Evolutionary conservation across 2,888 invertebrate species (phyloP).

Genomic region (Ormyrus nitidulus): DNA sequence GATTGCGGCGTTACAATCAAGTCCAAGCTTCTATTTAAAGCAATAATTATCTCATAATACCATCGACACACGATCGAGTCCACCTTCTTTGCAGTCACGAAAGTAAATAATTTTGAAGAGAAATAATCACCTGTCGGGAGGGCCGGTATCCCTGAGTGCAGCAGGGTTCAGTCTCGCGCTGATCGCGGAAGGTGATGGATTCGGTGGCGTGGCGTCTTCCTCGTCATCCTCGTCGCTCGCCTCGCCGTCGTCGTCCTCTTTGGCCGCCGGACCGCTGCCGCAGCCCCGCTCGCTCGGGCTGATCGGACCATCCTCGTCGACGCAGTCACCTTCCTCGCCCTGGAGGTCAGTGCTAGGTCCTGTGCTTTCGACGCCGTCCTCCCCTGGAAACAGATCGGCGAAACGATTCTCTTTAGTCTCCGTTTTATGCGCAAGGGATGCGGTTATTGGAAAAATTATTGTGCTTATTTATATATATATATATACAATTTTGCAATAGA

Average conservation of each 20-base stretch:
- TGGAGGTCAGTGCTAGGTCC: slow-evolving; percentile 74
- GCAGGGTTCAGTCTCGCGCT: slow-evolving; percentile 70
- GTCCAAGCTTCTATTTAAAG: too few relatives aligned
- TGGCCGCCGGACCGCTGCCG: slow-evolving; percentile 65
- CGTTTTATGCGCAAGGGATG: too few relatives aligned
- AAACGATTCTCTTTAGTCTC: too few relatives aligned
- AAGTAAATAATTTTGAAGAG: background rate
- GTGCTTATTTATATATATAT: too few relatives aligned
- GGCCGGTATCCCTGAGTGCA: slow-evolving; percentile 69
- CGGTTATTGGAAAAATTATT: too few relatives aligned
- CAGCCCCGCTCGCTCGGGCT: slow-evolving; percentile 73
- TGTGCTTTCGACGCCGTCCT: slow-evolving; percentile 74
- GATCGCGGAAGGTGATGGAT: slow-evolving; percentile 67
- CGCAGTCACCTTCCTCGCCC: slow-evolving; percentile 80
- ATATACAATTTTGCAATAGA: too few relatives aligned
- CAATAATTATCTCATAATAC: too few relatives aligned
- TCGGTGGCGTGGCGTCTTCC: slow-evolving; percentile 67
- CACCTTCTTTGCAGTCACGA: background rate
- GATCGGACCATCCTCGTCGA: slow-evolving; percentile 79
- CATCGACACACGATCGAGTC: too few relatives aligned
- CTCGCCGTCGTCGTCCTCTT: slow-evolving; percentile 77
- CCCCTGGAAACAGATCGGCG: slow-evolving; percentile 77
- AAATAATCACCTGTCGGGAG: slow-evolving; percentile 59
- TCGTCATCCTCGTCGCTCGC: slow-evolving; percentile 73
- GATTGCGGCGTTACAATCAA: too few relatives aligned